phyloP scores from a whole-genome alignment of 2,113 vertebrate species.

The Brachypodius melanocephalos region DNA sequence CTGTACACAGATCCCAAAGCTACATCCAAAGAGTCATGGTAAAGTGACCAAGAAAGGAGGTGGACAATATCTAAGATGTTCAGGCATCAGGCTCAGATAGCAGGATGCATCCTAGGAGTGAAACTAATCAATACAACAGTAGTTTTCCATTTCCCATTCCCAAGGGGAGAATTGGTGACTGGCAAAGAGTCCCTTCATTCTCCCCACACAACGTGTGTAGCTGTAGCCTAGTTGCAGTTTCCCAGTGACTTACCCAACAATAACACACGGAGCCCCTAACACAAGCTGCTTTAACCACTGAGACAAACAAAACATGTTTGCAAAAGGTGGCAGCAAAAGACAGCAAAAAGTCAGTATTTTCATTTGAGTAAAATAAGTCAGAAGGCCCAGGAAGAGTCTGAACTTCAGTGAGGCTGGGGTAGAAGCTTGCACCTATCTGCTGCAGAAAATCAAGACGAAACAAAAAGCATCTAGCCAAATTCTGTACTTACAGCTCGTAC shows the following conservation, averaged over 20 bases:
- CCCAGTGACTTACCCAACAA: not conserved
- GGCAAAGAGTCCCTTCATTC: not conserved
- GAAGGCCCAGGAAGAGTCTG: not conserved
- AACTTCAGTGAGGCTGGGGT: not conserved
- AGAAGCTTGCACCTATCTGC: not conserved
- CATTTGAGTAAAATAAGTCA: not conserved
- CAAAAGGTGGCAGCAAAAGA: not conserved
- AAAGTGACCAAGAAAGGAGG: not conserved
- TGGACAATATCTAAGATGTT: not conserved
- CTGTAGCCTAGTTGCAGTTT: not conserved
- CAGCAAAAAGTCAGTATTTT: not conserved
- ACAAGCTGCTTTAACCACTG: not conserved
- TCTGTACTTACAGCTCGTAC: not conserved
- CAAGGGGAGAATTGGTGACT: not conserved
- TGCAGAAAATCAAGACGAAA: not conserved
- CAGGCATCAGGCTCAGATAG: not conserved
- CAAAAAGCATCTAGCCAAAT: not conserved
- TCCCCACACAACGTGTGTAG: not conserved
- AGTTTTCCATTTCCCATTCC: not conserved
- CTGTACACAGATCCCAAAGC: not conserved
- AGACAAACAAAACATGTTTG: not conserved
- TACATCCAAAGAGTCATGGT: not conserved
- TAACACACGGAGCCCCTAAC: not conserved
- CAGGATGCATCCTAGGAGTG: accelerated
- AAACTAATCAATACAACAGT: not conserved